Percentiles rank a stretch among this genome's conserved stretches.
phyloP scores from a whole-genome alignment of 2,888 invertebrate genomes.

The Campopleginae sp. region DNA sequence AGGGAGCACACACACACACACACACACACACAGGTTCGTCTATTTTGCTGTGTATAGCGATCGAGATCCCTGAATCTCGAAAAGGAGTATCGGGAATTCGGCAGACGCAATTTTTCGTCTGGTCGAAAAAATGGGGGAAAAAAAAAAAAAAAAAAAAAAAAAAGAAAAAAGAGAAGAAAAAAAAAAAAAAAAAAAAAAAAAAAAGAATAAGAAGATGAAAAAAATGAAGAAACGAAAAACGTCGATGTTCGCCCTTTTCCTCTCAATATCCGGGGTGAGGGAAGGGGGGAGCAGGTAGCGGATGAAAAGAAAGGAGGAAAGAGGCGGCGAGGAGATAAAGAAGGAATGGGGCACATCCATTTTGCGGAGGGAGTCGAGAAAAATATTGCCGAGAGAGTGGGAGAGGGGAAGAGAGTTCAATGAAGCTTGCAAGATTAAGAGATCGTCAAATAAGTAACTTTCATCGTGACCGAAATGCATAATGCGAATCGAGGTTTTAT shows the following conservation, averaged over 20 bases:
- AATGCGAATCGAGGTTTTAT: conserved; percentile 2
- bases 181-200: not conserved
- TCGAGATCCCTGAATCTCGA: conserved; percentile 39
- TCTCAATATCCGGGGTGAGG: conserved; percentile 11
- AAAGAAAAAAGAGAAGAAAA: conserved; percentile 1
- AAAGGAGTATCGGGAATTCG: conserved; percentile 27
- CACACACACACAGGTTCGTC: conserved; percentile 14
- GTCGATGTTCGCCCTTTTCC: conserved; percentile 15
- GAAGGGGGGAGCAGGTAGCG: not conserved
- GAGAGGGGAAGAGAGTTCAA: conserved; percentile 13
- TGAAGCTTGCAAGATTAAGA: conserved; percentile 27
- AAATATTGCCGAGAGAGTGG: not conserved
- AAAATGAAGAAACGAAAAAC: conserved; percentile 4
- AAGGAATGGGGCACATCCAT: conserved; percentile 14
- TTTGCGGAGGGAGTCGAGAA: conserved; percentile 4
- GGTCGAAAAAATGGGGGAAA: not conserved
- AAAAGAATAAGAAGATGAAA: no score
- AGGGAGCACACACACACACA: conserved; percentile 17
- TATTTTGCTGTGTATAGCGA: conserved; percentile 48
- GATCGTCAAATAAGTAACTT: conserved; percentile 2
- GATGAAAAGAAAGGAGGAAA: not conserved
- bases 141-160: conserved; percentile 1
- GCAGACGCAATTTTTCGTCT: conserved; percentile 48
- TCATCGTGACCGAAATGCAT: conserved; percentile 20
- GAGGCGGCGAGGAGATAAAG: not conserved